A percentile compares a stretch with the other conserved stretches of the same genome.
Evolutionary conservation across 2,113 vertebrate species (phyloP).

Genomic region (Conger conger): DNA sequence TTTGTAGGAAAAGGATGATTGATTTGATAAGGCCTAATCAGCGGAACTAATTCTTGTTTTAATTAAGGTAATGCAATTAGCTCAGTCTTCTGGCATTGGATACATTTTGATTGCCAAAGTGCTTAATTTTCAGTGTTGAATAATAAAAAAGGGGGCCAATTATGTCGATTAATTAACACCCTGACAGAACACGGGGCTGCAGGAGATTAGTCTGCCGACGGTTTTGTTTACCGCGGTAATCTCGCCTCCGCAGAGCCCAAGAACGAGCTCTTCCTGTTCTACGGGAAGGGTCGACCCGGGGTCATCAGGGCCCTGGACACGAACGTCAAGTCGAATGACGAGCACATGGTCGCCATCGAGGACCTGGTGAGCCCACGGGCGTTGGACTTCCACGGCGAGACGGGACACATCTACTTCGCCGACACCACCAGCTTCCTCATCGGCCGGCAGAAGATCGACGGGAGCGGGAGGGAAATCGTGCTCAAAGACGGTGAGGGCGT

Average conservation of each 20-base stretch:
- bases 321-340: slow-evolving; percentile 77
- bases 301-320: slow-evolving; percentile 82
- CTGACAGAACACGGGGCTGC: slow-evolving; percentile 50
- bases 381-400: slow-evolving; percentile 80
- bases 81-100: slow-evolving; percentile 54
- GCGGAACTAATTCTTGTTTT: slow-evolving; percentile 67
- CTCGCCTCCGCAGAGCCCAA: slow-evolving; percentile 76
- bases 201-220: slow-evolving; percentile 62
- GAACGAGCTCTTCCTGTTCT: slow-evolving; percentile 86
- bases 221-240: slow-evolving; percentile 68
- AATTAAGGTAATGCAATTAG: slow-evolving; percentile 71
- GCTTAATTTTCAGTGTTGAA: slow-evolving; percentile 64
- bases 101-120: slow-evolving; percentile 61
- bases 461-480: slow-evolving; percentile 79
- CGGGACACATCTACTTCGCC: slow-evolving; percentile 82
- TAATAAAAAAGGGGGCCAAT: slow-evolving; percentile 60
- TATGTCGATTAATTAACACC: slow-evolving; percentile 70
- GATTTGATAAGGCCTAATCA: slow-evolving; percentile 60
- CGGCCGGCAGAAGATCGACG: slow-evolving; percentile 84
- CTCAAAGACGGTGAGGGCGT: slow-evolving; percentile 80
- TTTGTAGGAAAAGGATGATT: slow-evolving; percentile 59
- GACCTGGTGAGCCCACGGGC: slow-evolving; percentile 82
- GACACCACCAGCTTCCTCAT: slow-evolving; percentile 86
- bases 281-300: slow-evolving; percentile 84
- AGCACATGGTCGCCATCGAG: slow-evolving; percentile 83